These are phyloP conservation scores for Phaethon lepturus DNA, from an alignment of 2,113 vertebrate species.

Conservation along the genomic window DNA sequence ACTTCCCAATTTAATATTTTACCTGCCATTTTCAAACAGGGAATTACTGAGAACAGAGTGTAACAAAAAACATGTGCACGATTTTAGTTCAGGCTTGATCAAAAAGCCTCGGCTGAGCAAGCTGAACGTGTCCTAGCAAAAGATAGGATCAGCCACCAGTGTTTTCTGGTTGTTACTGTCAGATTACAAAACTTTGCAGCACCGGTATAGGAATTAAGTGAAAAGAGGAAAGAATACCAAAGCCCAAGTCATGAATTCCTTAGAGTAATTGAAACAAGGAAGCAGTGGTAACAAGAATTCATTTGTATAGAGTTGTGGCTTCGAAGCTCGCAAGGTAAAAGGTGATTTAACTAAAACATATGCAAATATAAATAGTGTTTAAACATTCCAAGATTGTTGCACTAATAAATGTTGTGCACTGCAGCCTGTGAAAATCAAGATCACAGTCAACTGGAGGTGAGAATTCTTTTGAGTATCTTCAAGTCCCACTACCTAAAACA, in stretches of 20 bases:
- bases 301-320: conserved; percentile 15
- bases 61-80: background rate
- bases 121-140: background rate
- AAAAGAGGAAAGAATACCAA: background rate
- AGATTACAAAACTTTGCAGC: conserved; percentile 7
- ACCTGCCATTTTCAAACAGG: background rate
- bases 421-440: conserved; percentile 59
- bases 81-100: background rate
- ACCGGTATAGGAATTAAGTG: background rate
- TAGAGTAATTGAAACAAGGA: conserved; percentile 54
- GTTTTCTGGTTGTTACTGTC: conserved; percentile 18
- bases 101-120: background rate
- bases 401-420: conserved; percentile 51
- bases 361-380: conserved; percentile 58
- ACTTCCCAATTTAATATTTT: background rate
- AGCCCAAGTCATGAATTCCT: conserved; percentile 6
- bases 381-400: conserved; percentile 44
- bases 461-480: background rate
- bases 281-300: conserved; percentile 48
- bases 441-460: background rate
- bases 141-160: background rate
- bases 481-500: background rate
- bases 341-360: conserved; percentile 24
- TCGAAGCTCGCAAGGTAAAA: background rate
- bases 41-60: background rate